Evolutionary conservation across 2,888 invertebrate species (phyloP), one percentile per base, ranked within the genome.

Genomic region (Parnassius smintheus): DNA sequence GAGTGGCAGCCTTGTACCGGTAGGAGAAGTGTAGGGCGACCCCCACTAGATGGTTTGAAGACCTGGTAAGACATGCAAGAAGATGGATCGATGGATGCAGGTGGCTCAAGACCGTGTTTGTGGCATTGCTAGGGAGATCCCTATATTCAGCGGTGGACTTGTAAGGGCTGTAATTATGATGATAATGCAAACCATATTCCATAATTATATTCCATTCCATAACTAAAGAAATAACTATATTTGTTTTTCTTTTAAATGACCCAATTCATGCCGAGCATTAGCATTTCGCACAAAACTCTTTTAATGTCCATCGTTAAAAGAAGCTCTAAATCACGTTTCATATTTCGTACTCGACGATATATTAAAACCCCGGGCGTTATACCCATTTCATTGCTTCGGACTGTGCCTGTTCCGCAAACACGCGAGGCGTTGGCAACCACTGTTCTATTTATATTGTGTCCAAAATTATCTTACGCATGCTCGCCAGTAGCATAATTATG

Each of bases 371-470:
- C 59, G 35, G 46, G 53, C 45, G 51, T 52, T 18, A 18, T 25
- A n/a, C 44, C 22, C 45, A 45, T 55, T 22, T 22, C 18, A 48
- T 48, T 22, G 53, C 53, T n/a, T n/a, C 41, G 59, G 22, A 22
- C 9, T 25, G 56, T n/a, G 11, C n/a, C 42, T 13, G 59, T 52
- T n/a, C 52, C n/a, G 52, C 52, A 41, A 52, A 52, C 52, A 52
- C 41, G 4, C 8, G 35, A 25, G 45, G 8, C 44, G 25, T 25
- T 25, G 42, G 50, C 57, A 44, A 58, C 59, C 52, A 52, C 45
- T 10, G 46, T 42, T 18, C 56, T 61, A 61, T 61, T 61, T 56
- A 41, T 18, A 56, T 61, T 22, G 52, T 12, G 56, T 52, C 45
- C 56, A 18, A 61, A 54, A 61, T 61, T 22, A 61, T 50, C 35